These are phyloP conservation scores for Hemiscyllium ocellatum DNA, from an alignment of 2,113 vertebrate genomes.

Conservation along the genomic window DNA sequence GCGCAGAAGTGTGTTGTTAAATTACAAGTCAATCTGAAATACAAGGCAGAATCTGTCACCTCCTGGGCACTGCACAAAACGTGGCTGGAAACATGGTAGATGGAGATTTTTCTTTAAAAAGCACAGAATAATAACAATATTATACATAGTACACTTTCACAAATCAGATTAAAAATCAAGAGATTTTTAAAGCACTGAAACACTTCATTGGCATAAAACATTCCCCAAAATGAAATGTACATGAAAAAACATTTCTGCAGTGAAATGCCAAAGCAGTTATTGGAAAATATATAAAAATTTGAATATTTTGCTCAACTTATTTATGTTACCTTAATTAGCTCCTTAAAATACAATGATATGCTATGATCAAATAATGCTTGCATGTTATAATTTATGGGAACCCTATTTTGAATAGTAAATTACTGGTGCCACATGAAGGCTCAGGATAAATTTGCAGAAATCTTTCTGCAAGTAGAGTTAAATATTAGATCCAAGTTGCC, in stretches of 20 bases:
- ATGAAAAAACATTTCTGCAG: not conserved
- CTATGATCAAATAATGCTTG: not conserved
- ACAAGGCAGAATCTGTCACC: not conserved
- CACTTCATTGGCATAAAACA: constrained; percentile 31
- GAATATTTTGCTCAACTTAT: constrained; percentile 1
- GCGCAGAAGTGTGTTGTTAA: constrained; percentile 40
- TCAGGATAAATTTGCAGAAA: not conserved
- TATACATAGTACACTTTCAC: not conserved
- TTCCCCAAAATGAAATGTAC: constrained; percentile 17
- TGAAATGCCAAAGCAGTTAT: constrained; percentile 16
- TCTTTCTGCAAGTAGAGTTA: no score
- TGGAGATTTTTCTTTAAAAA: not conserved
- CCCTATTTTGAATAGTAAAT: not conserved
- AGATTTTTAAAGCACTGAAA: not conserved
- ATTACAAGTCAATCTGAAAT: constrained; percentile 14
- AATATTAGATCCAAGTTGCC: not conserved
- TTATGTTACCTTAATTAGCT: constrained; percentile 25
- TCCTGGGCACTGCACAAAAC: constrained; percentile 13
- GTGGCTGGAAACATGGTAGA: constrained; percentile 1
- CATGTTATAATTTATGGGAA: not conserved
- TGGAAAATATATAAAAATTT: constrained; percentile 19
- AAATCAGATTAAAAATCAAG: constrained; percentile 10
- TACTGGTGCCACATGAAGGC: not conserved
- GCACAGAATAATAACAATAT: constrained; percentile 6
- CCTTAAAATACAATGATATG: constrained; percentile 25